phyloP scores from a whole-genome alignment of 2,888 invertebrate species.

The Leptothorax acervorum region DNA sequence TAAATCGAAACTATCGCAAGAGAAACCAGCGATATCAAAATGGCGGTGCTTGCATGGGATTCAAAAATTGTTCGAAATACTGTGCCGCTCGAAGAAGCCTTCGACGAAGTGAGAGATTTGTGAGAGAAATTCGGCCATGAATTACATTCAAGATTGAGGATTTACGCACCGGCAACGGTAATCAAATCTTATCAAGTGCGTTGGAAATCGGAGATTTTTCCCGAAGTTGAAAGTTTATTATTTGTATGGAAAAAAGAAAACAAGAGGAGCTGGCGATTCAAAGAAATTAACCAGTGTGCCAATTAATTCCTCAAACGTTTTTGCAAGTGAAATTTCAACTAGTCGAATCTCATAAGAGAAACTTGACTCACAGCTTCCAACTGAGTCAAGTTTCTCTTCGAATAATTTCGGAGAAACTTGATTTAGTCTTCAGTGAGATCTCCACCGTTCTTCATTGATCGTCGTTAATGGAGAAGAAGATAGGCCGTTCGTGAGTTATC shows the following conservation, averaged over 20 bases:
- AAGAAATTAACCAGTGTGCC: not conserved
- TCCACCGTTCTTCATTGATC: not conserved
- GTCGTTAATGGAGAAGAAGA: not conserved
- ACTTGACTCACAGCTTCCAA: slow-evolving; percentile 15
- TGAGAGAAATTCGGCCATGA: slow-evolving; percentile 22
- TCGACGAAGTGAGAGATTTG: slow-evolving; percentile 14
- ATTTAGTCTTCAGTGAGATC: not conserved
- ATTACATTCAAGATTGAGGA: not conserved
- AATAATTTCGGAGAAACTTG: slow-evolving; percentile 16
- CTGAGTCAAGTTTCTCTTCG: slow-evolving; percentile 22
- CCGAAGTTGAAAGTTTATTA: not conserved
- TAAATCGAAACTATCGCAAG: not conserved
- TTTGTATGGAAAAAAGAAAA: not conserved
- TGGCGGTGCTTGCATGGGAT: slow-evolving; percentile 7
- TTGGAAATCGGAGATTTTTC: not conserved
- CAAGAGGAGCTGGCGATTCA: not conserved
- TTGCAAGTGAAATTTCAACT: slow-evolving; percentile 37
- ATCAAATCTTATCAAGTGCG: not conserved
- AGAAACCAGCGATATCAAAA: slow-evolving; percentile 33
- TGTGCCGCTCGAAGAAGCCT: not conserved
- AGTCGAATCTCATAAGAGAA: not conserved
- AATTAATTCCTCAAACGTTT: slow-evolving; percentile 18
- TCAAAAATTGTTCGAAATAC: not conserved
- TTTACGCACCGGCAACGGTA: not conserved
- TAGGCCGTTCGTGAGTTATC: not conserved